phyloP scores from a whole-genome alignment of 2,797 vertebrate species.

The Geotrypetes seraphini region DNA sequence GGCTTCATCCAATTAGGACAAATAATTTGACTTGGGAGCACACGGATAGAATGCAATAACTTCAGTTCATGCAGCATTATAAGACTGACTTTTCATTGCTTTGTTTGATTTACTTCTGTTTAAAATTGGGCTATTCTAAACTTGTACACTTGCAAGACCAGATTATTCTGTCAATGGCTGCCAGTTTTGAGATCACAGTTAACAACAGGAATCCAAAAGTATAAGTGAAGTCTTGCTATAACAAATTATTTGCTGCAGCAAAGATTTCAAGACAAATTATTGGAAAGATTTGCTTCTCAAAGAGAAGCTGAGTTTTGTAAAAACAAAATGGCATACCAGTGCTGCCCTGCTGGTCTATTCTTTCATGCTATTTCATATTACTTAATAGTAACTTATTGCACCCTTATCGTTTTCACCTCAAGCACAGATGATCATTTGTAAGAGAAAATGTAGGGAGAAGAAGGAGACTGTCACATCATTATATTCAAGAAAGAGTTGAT shows the following conservation, averaged over 20 bases:
- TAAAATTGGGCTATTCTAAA: slow-evolving; percentile 9
- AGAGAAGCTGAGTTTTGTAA: slow-evolving; percentile 12
- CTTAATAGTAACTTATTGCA: slow-evolving; percentile 23
- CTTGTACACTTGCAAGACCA: slow-evolving; percentile 8
- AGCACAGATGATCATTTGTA: slow-evolving; percentile 22
- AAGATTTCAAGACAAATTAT: slow-evolving; percentile 2
- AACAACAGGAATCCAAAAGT: slow-evolving; percentile 14
- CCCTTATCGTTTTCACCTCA: slow-evolving; percentile 16
- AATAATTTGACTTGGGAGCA: slow-evolving; percentile 21
- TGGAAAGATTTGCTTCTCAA: slow-evolving; percentile 19
- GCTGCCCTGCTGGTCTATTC: neutral
- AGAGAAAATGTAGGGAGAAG: too few species aligned
- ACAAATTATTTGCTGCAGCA: slow-evolving; percentile 11
- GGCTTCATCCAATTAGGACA: slow-evolving; percentile 3
- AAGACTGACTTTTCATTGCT: neutral
- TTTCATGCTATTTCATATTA: slow-evolving; percentile 10
- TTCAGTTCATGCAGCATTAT: slow-evolving; percentile 15
- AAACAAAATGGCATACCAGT: slow-evolving; percentile 7
- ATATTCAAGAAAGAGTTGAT: too few species aligned
- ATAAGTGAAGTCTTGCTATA: slow-evolving; percentile 13
- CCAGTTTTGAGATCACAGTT: slow-evolving; percentile 16
- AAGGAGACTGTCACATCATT: too few species aligned
- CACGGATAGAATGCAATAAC: slow-evolving; percentile 15
- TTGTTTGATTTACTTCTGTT: slow-evolving; percentile 7
- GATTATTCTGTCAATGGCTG: slow-evolving; percentile 6